Conservation (phyloP, 1,140 invertebrate species). For the Drosophila punjabiensis region DNA sequence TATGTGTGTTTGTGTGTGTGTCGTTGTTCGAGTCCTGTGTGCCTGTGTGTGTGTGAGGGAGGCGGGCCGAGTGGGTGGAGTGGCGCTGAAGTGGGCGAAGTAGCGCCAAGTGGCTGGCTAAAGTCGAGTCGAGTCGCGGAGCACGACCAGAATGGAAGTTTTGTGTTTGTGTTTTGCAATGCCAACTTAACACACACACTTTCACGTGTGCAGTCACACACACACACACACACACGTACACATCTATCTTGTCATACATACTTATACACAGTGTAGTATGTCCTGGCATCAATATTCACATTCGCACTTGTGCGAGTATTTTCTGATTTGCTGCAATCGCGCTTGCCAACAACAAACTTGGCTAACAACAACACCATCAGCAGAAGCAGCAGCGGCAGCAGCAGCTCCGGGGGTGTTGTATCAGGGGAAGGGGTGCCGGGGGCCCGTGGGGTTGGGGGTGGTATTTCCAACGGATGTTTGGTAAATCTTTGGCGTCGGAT, state of each 20-base stretch:
- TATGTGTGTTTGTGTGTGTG: not conserved
- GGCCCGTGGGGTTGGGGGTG: not conserved
- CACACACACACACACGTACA: constrained; percentile 20
- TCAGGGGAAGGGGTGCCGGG: not conserved
- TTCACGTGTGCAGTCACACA: constrained; percentile 3
- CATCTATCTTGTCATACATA: constrained; percentile 23
- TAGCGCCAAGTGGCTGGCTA: constrained; percentile 74
- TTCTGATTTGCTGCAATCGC: constrained; percentile 83
- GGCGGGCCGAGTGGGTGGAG: constrained; percentile 21
- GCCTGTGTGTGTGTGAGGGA: not conserved
- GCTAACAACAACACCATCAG: constrained; percentile 40
- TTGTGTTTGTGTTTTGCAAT: constrained; percentile 53
- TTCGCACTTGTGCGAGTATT: constrained; percentile 83
- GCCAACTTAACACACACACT: constrained; percentile 29
- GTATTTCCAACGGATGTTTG: constrained; percentile 75
- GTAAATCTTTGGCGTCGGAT: constrained; percentile 80
- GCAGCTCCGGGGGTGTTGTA: not conserved
- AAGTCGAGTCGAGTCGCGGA: constrained; percentile 58
- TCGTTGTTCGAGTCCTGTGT: not conserved
- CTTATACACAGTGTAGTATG: constrained; percentile 15
- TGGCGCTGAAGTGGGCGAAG: constrained; percentile 61
- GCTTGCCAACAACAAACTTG: constrained; percentile 68
- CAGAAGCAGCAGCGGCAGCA: constrained; percentile 14
- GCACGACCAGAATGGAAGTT: constrained; percentile 54
- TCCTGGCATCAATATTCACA: constrained; percentile 78